Base-by-base conservation (phyloP, 2,113 vertebrate genomes). In the Anhinga rufa region DNA sequence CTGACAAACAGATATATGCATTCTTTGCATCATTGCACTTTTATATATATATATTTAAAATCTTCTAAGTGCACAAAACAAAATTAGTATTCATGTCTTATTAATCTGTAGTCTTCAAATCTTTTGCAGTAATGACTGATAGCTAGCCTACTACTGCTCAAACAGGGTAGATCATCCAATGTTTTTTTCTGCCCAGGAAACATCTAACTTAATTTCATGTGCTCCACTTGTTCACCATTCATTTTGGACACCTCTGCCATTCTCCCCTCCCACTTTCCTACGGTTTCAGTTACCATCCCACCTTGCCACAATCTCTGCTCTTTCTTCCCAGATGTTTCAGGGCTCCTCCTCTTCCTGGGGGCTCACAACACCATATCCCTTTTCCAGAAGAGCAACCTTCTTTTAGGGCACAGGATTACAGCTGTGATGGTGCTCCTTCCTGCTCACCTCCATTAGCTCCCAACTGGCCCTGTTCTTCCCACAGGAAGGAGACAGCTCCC, bases 391-490 rank as follows among this genome's bases (percentile, higher is more conserved):
- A 52, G 10, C 17, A 88, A 10, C 12, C 10, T 57, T 74, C 54
- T 72, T 68, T 60, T n/a, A 15, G 5, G 9, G 20, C 15, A 3
- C 14, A 91, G 17, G 20, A 88, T 71, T 92, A 82, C 34, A 66
- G 18, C 32, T 61, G n/a, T 62, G 54, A 54, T 71, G 16, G 4
- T 62, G 34, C 44, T 46, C 70, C 40, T 71, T 74, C 15, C n/a
- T 61, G 12, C 15, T 54, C 10, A 1, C 9, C 24, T 8, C 25
- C 3, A 1, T 22, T 58, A 82, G 24, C 5, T 20, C 7, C 10
- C 0, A 0, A 4, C 17, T 52, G 31, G 46, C 10, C 26, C 26
- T 48, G 12, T 18, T 51, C 32, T 84, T 77, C 11, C 24, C 2
- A 1, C 12, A 54, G 62, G 54, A 71, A 72, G 38, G 10, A 77